Conservation (phyloP, 2,113 vertebrate species). For the Scartelaos histophorus region DNA sequence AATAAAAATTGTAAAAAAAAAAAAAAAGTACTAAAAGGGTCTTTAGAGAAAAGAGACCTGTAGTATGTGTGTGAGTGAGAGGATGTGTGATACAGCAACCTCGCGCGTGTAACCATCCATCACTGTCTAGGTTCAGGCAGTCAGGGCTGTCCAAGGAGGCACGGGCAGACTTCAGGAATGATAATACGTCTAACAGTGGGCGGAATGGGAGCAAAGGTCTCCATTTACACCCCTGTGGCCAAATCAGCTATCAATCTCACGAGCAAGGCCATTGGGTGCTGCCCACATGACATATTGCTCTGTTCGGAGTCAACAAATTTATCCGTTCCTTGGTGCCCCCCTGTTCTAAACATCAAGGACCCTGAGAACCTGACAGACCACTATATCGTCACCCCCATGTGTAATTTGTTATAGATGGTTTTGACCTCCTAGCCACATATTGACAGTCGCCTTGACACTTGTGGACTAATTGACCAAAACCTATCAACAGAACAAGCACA, state of each 20-base stretch:
- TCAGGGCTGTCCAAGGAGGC: conserved; percentile 36
- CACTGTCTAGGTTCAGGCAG: conserved; percentile 58
- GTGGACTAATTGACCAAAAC: conserved; percentile 42
- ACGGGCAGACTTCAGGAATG: conserved; percentile 50
- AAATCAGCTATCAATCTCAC: conserved; percentile 68
- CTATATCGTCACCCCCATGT: conserved; percentile 40
- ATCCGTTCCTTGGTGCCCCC: conserved; percentile 35
- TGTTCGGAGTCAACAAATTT: conserved; percentile 46
- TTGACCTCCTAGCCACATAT: conserved; percentile 40
- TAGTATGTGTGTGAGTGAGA: conserved; percentile 24
- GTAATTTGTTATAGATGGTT: conserved; percentile 45
- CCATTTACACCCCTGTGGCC: conserved; percentile 62
- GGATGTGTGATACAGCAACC: conserved; percentile 49
- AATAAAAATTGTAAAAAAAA: no score
- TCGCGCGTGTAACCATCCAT: conserved; percentile 59
- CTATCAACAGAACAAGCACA: conserved; percentile 30
- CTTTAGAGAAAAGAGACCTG: conserved; percentile 27
- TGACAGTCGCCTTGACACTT: conserved; percentile 41
- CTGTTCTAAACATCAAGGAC: conserved; percentile 57
- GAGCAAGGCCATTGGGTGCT: conserved; percentile 59
- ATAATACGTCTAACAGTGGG: conserved; percentile 58
- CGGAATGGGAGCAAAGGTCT: conserved; percentile 56
- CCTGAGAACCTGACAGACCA: conserved; percentile 48
- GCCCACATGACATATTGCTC: conserved; percentile 53
- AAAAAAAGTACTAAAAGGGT: no score